A percentile compares a stretch with the other conserved stretches of the same genome.
Conservation (phyloP, 2,113 vertebrate genomes). For the Fulmarus glacialis region DNA sequence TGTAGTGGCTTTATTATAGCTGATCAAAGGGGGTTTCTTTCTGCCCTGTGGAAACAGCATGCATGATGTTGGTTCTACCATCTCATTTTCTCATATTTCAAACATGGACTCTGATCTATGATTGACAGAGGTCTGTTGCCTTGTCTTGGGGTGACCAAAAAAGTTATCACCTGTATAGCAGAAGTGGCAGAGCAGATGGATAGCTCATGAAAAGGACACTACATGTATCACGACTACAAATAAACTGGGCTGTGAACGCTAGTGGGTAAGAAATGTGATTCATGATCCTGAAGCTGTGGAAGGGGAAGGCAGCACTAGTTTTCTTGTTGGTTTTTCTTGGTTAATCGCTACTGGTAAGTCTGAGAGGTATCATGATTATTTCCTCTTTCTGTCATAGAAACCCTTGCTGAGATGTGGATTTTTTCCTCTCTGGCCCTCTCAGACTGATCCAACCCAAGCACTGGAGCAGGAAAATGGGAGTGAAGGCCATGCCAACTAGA, state of each 20-base stretch:
- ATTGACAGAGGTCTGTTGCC: background rate
- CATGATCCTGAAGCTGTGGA: background rate
- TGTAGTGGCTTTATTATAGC: background rate
- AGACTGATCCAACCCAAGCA: background rate
- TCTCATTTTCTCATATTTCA: background rate
- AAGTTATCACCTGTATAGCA: background rate
- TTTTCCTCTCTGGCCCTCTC: background rate
- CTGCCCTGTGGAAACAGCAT: background rate
- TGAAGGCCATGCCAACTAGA: background rate
- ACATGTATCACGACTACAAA: background rate
- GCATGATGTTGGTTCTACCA: background rate
- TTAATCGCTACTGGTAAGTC: background rate
- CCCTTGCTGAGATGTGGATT: background rate
- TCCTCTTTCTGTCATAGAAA: background rate
- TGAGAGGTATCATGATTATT: background rate
- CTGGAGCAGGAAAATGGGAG: background rate
- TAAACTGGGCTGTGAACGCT: fast-evolving
- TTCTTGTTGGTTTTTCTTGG: background rate
- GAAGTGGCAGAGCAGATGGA: background rate
- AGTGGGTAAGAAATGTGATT: background rate
- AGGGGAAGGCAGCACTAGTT: background rate
- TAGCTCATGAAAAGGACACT: background rate
- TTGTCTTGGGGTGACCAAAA: background rate
- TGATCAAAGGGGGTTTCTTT: background rate
- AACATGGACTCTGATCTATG: background rate